phyloP scores from a whole-genome alignment of 2,888 invertebrate species.

The Rambutsinella grinnellia region DNA sequence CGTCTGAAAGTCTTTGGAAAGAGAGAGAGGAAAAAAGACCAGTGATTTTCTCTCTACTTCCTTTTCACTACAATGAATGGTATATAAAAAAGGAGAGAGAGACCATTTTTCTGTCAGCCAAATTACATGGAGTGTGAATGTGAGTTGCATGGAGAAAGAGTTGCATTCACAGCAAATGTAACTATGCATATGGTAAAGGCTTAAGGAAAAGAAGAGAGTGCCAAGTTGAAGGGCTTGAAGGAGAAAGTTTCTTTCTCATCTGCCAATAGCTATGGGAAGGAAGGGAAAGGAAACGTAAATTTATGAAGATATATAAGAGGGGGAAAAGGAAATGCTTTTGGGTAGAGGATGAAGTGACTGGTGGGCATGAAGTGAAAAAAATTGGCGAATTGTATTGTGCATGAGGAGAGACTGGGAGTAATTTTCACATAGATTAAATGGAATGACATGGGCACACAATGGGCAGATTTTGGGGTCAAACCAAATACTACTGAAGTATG shows the following conservation, averaged over 20 bases:
- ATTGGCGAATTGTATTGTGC: conserved; percentile 49
- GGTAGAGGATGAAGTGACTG: too few relatives aligned
- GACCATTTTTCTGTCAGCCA: conserved; percentile 61
- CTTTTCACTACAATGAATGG: not conserved
- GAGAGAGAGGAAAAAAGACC: too few relatives aligned
- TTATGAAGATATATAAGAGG: too few relatives aligned
- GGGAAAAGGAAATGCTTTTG: too few relatives aligned
- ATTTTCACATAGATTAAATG: conserved; percentile 59
- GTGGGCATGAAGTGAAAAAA: conserved; percentile 43
- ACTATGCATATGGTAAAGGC: conserved; percentile 21
- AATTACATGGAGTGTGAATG: conserved; percentile 63
- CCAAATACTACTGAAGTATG: not conserved
- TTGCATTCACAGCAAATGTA: not conserved
- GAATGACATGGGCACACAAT: conserved; percentile 51
- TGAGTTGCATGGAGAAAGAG: conserved; percentile 55
- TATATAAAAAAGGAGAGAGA: conserved; percentile 25
- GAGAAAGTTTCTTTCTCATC: conserved; percentile 1
- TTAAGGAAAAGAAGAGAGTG: not conserved
- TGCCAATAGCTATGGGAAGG: not conserved
- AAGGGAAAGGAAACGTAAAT: not conserved
- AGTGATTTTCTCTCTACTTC: conserved; percentile 17
- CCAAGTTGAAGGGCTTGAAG: not conserved
- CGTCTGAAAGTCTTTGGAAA: too few relatives aligned
- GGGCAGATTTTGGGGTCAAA: conserved; percentile 51
- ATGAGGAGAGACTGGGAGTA: conserved; percentile 48